Percentiles rank a stretch among this genome's conserved stretches.
These are phyloP conservation scores for Leptopilina clavipes DNA, from an alignment of 1,140 invertebrate species.

Conservation along the genomic window DNA sequence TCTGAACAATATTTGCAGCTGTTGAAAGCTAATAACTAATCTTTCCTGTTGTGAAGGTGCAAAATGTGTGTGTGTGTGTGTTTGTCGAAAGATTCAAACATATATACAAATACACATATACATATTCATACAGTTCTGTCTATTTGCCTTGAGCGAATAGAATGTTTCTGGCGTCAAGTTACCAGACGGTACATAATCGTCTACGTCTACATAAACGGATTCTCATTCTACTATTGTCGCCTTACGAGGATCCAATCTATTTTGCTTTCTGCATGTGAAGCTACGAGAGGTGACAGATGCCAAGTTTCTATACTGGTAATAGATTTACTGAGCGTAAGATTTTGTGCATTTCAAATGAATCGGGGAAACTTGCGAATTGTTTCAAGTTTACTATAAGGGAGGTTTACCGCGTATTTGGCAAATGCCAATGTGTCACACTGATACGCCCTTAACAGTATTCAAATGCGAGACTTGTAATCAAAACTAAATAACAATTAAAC, in stretches of 20 bases:
- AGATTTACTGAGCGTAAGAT: slow-evolving; percentile 20
- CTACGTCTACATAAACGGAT: slow-evolving; percentile 20
- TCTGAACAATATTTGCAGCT: not conserved
- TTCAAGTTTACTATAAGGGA: not conserved
- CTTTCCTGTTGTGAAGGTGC: not conserved
- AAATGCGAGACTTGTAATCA: not conserved
- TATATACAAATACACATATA: not conserved
- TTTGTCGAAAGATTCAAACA: not conserved
- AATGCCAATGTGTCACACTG: not conserved
- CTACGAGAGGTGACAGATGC: slow-evolving; percentile 10
- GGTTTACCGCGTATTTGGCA: not conserved
- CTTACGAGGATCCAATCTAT: slow-evolving; percentile 32
- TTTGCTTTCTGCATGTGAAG: slow-evolving; percentile 27
- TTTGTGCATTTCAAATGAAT: slow-evolving; percentile 5
- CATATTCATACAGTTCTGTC: not conserved
- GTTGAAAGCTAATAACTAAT: slow-evolving; percentile 28
- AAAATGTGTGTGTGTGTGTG: not conserved
- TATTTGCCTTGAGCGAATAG: slow-evolving; percentile 4
- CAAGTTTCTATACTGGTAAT: slow-evolving; percentile 26
- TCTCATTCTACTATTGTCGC: slow-evolving; percentile 26
- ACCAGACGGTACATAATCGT: slow-evolving; percentile 25
- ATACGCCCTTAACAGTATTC: not conserved
- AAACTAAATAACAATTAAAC: not conserved
- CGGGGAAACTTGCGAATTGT: slow-evolving; percentile 14
- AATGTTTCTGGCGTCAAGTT: slow-evolving; percentile 29